Percentiles rank a stretch among this genome's conserved stretches.
phyloP scores from a whole-genome alignment of 2,113 vertebrate species.

The Marcusenius ussheri region DNA sequence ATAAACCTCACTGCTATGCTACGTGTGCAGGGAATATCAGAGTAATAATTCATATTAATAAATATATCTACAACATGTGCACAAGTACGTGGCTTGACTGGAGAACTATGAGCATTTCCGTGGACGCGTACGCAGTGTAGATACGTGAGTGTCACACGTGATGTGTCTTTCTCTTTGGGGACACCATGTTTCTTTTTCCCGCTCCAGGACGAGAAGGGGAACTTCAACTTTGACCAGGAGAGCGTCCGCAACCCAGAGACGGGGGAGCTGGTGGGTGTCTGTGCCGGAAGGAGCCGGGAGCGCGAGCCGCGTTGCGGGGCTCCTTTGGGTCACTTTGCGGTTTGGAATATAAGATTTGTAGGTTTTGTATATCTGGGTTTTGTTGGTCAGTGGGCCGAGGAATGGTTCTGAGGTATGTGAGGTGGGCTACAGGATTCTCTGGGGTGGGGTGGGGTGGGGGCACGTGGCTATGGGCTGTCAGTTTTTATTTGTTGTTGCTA shows the following conservation, averaged over 20 bases:
- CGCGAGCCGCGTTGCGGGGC: neutral
- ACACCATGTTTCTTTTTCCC: neutral
- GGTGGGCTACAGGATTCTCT: neutral
- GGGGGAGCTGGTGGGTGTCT: constrained; percentile 64
- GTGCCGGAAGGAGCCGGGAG: neutral
- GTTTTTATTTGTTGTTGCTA: neutral
- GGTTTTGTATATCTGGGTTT: neutral
- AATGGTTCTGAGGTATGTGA: neutral
- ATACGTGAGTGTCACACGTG: too few species aligned
- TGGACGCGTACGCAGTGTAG: too few species aligned
- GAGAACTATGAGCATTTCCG: too few species aligned
- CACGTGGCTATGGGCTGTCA: neutral
- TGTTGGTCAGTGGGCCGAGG: neutral
- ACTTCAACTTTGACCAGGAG: constrained; percentile 74
- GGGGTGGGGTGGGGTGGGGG: neutral
- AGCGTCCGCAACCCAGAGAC: constrained; percentile 77
- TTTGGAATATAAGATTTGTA: neutral
- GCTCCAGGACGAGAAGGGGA: constrained; percentile 68
- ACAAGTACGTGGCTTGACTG: too few species aligned
- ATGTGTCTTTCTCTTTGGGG: neutral
- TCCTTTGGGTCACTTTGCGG: neutral
- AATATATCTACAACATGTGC: too few species aligned
- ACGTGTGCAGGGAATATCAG: too few species aligned
- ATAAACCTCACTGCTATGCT: too few species aligned
- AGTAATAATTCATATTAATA: too few species aligned